Conservation (phyloP, 2,888 invertebrate species). For the Caenorhabditis sp. region DNA sequence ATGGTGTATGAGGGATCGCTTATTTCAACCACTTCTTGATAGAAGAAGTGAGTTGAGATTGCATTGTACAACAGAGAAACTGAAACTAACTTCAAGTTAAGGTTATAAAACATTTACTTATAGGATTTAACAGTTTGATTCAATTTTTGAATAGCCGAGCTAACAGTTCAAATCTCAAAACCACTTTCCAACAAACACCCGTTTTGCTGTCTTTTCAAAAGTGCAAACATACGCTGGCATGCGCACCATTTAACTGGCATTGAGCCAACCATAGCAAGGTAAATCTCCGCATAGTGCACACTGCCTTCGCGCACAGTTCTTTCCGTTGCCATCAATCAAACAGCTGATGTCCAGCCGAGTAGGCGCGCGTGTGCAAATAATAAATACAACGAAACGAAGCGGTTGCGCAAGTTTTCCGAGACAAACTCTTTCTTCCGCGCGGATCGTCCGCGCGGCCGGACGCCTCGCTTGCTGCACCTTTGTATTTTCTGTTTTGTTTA, state of each 20-base stretch:
- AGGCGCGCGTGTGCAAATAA: conserved; percentile 62
- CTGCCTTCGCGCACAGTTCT: conserved; percentile 25
- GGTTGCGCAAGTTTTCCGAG: conserved; percentile 54
- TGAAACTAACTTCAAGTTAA: too few relatives aligned
- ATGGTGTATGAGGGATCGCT: too few relatives aligned
- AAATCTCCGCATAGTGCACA: neutral
- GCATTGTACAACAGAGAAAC: too few relatives aligned
- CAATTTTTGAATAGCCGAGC: too few relatives aligned
- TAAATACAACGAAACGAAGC: conserved; percentile 22
- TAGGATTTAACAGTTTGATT: too few relatives aligned
- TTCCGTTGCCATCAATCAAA: conserved; percentile 25
- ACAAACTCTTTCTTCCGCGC: conserved; percentile 58
- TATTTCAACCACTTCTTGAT: too few relatives aligned
- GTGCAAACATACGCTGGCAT: conserved; percentile 8
- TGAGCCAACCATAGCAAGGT: conserved; percentile 6
- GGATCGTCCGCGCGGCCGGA: conserved; percentile 16
- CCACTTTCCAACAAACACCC: neutral
- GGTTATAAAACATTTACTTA: too few relatives aligned
- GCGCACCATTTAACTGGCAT: conserved; percentile 15
- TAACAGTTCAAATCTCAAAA: neutral
- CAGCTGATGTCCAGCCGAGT: conserved; percentile 66
- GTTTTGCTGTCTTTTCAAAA: neutral
- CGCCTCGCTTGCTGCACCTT: conserved; percentile 18
- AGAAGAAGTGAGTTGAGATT: too few relatives aligned
- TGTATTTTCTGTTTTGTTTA: conserved; percentile 8